Base-by-base conservation (phyloP, 2,113 vertebrate species). In the Megaceryle maxima region DNA sequence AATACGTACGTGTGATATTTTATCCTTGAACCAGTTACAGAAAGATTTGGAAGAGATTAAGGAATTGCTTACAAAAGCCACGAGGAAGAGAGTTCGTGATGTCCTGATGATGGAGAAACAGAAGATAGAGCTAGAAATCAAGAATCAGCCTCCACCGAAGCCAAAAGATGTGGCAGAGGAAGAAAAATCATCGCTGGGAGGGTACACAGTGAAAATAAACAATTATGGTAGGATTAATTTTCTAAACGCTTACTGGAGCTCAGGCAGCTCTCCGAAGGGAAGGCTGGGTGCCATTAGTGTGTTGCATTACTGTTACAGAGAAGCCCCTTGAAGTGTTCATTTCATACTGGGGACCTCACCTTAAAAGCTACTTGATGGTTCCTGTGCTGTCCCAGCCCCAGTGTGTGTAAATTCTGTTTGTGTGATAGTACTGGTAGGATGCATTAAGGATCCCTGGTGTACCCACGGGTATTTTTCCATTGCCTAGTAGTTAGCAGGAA, bases 151-250 rank as follows among this genome's bases (percentile, higher is more conserved):
- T 43, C 98, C 95, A 7, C 98, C 97, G 19, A 98, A 98, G 72
- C 97, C 98, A 63, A 99, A 97, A 92, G 98, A 98, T 20, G 89
- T 80, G 13, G 51, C 21, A 37, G 98, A 99, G 31, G 97, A 96
- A 18, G 97, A 98, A 31, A 98, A 98, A 68, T 96, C 94, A 7
- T 96, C 96, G 0, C 95, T 97, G 46, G 96, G 97, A 50, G 96
- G 98, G 5, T 99, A 99, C 92, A 99, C 99, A 1, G 99, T 99
- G 90, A 99, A 99, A 97, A 99, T 99, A 92, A 99, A 98, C 74
- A 99, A 99, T 95, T 99, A 99, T 1, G 99, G 99, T 99, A 98
- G 50, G 97, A 25, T 39, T 76, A 1, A 9, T 88, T 67, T 82
- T 82, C 18, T 56, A 29, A 60, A 19, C 0, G 1, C 16, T 10